Conservation (phyloP, 2,797 vertebrate genomes). For the Vultur gryphus region DNA sequence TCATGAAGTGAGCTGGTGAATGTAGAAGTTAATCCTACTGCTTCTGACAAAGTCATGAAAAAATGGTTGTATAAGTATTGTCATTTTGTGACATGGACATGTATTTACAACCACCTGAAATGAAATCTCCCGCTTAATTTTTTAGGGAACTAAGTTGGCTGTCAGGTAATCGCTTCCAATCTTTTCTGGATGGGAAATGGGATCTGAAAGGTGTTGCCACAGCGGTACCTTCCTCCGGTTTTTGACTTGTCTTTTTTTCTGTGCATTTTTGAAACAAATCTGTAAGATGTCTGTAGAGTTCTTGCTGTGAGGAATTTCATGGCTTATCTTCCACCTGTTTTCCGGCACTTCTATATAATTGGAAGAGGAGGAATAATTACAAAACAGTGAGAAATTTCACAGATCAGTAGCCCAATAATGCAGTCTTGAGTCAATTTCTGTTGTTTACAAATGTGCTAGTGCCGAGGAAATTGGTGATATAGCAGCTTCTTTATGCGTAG, state of each 20-base stretch:
- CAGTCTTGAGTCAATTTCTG: neutral
- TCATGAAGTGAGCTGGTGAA: neutral
- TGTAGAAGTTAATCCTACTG: neutral
- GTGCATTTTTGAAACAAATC: neutral
- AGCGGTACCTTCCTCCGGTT: neutral
- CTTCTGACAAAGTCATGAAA: neutral
- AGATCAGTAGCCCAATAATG: neutral
- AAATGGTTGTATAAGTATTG: neutral
- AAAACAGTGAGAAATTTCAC: neutral
- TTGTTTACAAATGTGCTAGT: neutral
- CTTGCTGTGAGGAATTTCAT: neutral
- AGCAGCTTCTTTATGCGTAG: neutral
- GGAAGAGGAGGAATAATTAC: neutral
- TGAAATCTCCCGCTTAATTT: neutral
- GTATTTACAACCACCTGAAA: neutral
- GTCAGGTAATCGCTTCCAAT: neutral
- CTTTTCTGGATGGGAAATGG: neutral
- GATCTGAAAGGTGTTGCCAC: neutral
- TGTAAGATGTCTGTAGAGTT: accelerated
- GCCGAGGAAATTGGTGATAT: neutral
- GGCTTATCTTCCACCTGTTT: neutral
- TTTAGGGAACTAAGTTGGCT: neutral
- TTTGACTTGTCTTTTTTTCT: neutral
- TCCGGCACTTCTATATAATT: neutral
- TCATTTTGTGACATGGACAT: neutral